Percentiles rank a stretch among this genome's conserved stretches.
These are phyloP conservation scores for Ischnura elegans DNA, from an alignment of 2,888 invertebrate species.

Conservation along the genomic window DNA sequence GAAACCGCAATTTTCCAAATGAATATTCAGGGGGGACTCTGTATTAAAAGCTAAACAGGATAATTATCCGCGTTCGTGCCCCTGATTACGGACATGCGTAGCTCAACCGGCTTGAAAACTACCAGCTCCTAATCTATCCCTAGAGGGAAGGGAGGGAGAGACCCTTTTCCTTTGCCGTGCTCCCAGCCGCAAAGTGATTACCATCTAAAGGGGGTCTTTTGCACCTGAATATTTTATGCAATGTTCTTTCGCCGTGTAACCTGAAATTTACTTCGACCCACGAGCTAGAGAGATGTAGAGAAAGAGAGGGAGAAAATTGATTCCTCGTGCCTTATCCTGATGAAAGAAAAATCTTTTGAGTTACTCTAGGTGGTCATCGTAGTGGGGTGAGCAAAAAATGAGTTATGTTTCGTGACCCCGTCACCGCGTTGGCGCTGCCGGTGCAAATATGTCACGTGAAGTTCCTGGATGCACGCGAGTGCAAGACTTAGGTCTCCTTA, in stretches of 20 bases:
- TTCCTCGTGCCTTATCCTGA: neutral
- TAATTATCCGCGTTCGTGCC: neutral
- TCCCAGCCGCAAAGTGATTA: neutral
- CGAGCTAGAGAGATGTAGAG: no score
- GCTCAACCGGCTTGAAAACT: neutral
- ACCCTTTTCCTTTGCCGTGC: neutral
- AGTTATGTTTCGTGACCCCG: neutral
- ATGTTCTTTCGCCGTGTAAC: neutral
- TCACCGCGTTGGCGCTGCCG: no score
- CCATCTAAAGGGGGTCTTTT: neutral
- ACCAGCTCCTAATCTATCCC: neutral
- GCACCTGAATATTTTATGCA: neutral
- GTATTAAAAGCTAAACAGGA: neutral
- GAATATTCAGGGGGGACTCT: neutral
- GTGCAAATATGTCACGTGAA: neutral
- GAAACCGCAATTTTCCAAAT: neutral
- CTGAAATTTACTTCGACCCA: neutral
- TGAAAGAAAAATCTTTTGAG: neutral
- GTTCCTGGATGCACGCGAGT: slow-evolving; percentile 2
- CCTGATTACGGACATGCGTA: neutral
- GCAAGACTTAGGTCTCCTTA: neutral
- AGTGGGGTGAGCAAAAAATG: neutral
- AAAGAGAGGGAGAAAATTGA: neutral
- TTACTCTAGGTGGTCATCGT: no score
- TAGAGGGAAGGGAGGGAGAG: neutral